phyloP scores from a whole-genome alignment of 2,888 invertebrate species.

The Tolmerus cingulatus region DNA sequence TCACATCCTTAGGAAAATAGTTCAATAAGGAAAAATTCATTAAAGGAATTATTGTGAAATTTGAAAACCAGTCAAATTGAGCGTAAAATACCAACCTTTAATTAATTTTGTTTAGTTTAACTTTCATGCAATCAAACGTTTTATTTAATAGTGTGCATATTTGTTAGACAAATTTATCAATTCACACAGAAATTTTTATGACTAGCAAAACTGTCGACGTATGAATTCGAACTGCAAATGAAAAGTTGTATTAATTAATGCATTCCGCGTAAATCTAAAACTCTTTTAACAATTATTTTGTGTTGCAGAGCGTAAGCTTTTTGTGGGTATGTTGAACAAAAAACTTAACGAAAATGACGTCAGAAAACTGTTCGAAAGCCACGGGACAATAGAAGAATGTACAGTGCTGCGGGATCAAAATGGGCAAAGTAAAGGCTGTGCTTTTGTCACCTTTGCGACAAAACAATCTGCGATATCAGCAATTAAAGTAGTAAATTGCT shows the following conservation, averaged over 20 bases:
- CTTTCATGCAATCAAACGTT: too few species aligned
- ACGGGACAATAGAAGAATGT: constrained; percentile 98
- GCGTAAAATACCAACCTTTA: background rate
- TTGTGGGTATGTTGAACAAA: constrained; percentile 98
- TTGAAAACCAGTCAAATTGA: background rate
- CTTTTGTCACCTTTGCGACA: constrained; percentile 97
- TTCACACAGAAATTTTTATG: background rate
- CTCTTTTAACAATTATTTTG: background rate
- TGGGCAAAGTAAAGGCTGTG: constrained; percentile 97
- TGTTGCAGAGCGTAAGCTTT: constrained; percentile 77
- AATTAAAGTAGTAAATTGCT: constrained; percentile 75
- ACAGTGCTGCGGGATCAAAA: constrained; percentile 94
- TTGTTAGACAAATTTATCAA: background rate
- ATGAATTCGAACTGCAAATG: background rate
- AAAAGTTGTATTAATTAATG: background rate
- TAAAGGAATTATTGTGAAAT: too few species aligned
- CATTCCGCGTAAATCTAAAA: background rate
- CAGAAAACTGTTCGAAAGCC: constrained; percentile 87
- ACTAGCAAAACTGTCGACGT: background rate
- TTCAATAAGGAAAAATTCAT: too few species aligned
- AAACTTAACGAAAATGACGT: constrained; percentile 95
- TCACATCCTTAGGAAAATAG: too few species aligned
- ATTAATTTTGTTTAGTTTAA: background rate
- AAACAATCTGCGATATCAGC: constrained; percentile 98
- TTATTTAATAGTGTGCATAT: background rate